phyloP scores from a whole-genome alignment of 2,113 vertebrate species.

The Petaurus breviceps region DNA sequence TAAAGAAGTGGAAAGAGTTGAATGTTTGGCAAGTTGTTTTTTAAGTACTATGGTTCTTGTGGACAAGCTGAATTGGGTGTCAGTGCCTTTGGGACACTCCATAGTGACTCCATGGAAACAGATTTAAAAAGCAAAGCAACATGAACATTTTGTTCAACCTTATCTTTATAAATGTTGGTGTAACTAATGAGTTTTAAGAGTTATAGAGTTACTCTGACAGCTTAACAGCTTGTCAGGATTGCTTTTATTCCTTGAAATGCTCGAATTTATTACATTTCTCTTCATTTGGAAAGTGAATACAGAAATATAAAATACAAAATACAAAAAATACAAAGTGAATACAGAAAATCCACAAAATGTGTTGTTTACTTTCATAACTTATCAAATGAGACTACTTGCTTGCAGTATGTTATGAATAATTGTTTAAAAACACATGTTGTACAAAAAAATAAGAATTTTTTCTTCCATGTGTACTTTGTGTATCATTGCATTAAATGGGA shows the following conservation, averaged over 20 bases:
- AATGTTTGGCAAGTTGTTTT: not conserved
- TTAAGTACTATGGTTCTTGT: not conserved
- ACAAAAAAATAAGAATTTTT: slow-evolving; percentile 23
- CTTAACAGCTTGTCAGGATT: slow-evolving; percentile 17
- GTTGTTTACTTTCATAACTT: slow-evolving; percentile 50
- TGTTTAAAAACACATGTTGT: slow-evolving; percentile 52
- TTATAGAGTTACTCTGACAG: slow-evolving; percentile 7
- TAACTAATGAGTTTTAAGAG: not conserved
- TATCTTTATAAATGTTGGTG: not conserved
- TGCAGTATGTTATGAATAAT: not conserved
- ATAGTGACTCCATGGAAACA: not conserved
- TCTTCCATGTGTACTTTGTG: slow-evolving; percentile 26
- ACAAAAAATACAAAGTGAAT: too few species aligned
- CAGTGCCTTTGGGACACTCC: too few species aligned
- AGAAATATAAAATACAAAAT: too few species aligned
- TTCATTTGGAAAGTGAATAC: slow-evolving; percentile 24
- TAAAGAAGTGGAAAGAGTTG: not conserved
- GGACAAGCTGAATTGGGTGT: not conserved
- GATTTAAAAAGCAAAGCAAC: not conserved
- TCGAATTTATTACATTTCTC: slow-evolving; percentile 11
- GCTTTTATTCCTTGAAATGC: slow-evolving; percentile 14
- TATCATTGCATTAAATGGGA: slow-evolving; percentile 29
- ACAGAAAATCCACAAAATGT: slow-evolving; percentile 20
- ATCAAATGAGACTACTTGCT: not conserved
- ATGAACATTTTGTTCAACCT: not conserved